Conservation (phyloP, 2,797 vertebrate species). For the Parambassis ranga region DNA sequence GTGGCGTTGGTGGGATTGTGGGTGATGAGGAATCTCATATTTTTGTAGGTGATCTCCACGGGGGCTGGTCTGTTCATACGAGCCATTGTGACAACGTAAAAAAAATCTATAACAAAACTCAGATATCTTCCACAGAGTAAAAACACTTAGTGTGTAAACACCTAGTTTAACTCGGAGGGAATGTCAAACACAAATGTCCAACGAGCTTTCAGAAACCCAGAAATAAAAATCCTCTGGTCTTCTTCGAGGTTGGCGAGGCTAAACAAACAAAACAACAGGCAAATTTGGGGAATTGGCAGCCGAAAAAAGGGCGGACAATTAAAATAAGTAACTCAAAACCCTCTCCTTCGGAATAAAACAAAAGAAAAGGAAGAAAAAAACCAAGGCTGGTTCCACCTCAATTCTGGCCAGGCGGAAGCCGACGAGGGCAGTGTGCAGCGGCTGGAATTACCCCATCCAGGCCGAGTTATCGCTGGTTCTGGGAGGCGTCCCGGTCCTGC, state of each 20-base stretch:
- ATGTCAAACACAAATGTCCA: constrained; percentile 65
- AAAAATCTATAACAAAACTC: constrained; percentile 58
- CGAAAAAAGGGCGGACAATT: constrained; percentile 36
- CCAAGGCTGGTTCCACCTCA: constrained; percentile 86
- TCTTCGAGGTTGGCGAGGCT: constrained; percentile 46
- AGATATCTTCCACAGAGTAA: constrained; percentile 59
- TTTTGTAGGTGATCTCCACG: constrained; percentile 99
- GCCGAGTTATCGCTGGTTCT: constrained; percentile 85
- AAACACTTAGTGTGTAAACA: constrained; percentile 61
- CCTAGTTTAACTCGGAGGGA: constrained; percentile 59
- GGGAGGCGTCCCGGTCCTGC: constrained; percentile 86
- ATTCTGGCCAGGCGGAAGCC: constrained; percentile 89
- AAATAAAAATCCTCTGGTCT: constrained; percentile 38
- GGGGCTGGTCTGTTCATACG: constrained; percentile 99
- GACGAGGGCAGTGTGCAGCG: constrained; percentile 93
- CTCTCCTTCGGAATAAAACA: constrained; percentile 65
- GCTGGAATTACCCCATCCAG: constrained; percentile 98
- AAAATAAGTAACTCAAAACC: constrained; percentile 50
- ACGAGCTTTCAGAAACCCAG: constrained; percentile 26
- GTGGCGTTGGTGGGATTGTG: constrained; percentile 99
- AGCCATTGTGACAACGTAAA: constrained; percentile 85
- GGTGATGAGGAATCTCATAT: constrained; percentile 99
- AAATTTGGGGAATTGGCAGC: constrained; percentile 19
- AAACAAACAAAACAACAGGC: constrained; percentile 25
- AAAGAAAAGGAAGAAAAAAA: constrained; percentile 59